phyloP scores from a whole-genome alignment of 2,113 vertebrate genomes.

The Antechinus stuartii region DNA sequence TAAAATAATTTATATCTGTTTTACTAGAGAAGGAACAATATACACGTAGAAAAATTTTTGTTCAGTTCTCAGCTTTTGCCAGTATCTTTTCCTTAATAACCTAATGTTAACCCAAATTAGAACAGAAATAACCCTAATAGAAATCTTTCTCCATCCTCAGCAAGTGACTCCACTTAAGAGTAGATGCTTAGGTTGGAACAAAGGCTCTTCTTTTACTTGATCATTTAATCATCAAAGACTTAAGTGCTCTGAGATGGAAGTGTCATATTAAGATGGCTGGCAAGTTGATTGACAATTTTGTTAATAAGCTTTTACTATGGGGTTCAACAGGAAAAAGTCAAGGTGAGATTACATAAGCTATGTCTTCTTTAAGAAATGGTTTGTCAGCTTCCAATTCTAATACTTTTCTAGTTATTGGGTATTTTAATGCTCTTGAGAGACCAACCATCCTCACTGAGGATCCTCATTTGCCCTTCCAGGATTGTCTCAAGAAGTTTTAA shows the following conservation, averaged over 20 bases:
- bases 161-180: not conserved
- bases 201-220: not conserved
- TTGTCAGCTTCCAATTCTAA: not conserved
- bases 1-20: not conserved
- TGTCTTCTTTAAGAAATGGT: not conserved
- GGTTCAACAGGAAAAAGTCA: not conserved
- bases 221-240: not conserved
- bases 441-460: not conserved
- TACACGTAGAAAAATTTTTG: not conserved
- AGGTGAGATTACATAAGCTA: not conserved
- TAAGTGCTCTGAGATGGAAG: not conserved
- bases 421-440: not conserved
- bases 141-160: not conserved
- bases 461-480: not conserved
- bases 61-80: not conserved
- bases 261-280: not conserved
- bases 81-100: not conserved
- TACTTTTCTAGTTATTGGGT: not conserved
- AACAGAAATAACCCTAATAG: not conserved
- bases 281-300: not conserved
- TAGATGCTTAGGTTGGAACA: not conserved
- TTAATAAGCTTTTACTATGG: not conserved
- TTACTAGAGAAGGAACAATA: not conserved
- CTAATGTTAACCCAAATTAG: not conserved
- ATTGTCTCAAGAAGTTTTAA: not conserved